Evolutionary conservation across 64 coral and sea anemone species (phyloP).

Genomic region (Trachythela sp.): DNA sequence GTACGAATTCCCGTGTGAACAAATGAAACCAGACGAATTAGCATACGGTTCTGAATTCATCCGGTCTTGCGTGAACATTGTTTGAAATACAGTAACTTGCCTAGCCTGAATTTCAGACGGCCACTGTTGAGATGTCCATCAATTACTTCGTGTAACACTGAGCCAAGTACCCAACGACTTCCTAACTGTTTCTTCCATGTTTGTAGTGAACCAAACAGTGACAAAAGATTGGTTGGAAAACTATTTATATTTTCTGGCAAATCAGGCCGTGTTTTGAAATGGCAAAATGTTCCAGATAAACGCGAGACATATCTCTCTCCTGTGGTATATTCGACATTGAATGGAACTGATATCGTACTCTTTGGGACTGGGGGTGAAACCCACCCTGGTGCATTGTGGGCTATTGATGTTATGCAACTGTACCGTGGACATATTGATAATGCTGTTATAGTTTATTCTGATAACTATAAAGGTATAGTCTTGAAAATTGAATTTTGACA

Average conservation of each 20-base stretch:
- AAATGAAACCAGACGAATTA: too few species aligned
- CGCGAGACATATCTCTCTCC: slow-evolving; percentile 94
- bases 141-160: too few species aligned
- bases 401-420: slow-evolving; percentile 69
- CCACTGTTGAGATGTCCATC: too few species aligned
- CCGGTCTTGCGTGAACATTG: too few species aligned
- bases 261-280: slow-evolving; percentile 75
- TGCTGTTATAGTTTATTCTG: slow-evolving; percentile 71
- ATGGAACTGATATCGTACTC: slow-evolving; percentile 78
- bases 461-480: slow-evolving; percentile 85
- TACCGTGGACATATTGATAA: slow-evolving; percentile 72
- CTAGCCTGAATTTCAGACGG: too few species aligned
- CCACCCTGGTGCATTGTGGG: slow-evolving; percentile 77
- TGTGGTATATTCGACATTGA: slow-evolving; percentile 68
- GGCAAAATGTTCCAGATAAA: slow-evolving; percentile 71
- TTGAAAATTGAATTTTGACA: not conserved
- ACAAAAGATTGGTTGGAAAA: slow-evolving; percentile 63
- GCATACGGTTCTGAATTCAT: too few species aligned
- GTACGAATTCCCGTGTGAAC: too few species aligned
- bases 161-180: not conserved
- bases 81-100: too few species aligned
- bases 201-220: slow-evolving; percentile 71
- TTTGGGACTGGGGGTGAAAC: slow-evolving; percentile 96
- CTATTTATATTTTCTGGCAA: slow-evolving; percentile 87
- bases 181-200: not conserved